These are phyloP conservation scores for Phyllostomus hastatus DNA, from an alignment of 2,113 vertebrate genomes.

Conservation along the genomic window DNA sequence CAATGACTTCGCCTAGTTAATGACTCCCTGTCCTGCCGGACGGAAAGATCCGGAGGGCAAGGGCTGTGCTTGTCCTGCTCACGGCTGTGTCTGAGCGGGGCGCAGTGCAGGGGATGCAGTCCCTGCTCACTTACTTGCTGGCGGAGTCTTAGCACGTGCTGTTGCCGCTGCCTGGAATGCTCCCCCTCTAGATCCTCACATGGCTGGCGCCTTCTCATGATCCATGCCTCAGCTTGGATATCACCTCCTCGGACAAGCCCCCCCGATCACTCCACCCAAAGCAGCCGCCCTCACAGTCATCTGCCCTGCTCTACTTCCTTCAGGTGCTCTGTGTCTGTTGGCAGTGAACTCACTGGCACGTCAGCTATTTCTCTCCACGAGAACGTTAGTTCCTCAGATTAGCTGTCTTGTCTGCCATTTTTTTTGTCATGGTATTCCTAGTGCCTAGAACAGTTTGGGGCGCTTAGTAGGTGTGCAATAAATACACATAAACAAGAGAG, in stretches of 20 bases:
- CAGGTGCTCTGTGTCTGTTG: neutral
- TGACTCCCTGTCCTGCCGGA: neutral
- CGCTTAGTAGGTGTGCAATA: neutral
- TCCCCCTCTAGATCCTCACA: neutral
- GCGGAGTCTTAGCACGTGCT: neutral
- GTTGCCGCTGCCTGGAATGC: neutral
- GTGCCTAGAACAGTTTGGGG: neutral
- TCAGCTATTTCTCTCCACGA: neutral
- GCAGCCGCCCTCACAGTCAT: neutral
- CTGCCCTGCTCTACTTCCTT: neutral
- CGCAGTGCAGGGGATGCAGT: rapidly evolving
- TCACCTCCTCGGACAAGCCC: neutral
- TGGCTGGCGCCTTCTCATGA: neutral
- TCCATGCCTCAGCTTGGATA: too few species aligned
- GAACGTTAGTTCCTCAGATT: neutral
- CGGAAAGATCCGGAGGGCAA: too few species aligned
- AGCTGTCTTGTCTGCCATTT: neutral
- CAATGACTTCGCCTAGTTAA: too few species aligned
- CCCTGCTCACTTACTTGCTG: neutral
- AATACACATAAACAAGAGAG: neutral
- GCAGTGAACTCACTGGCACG: neutral
- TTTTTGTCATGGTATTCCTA: neutral
- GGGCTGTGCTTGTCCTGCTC: too few species aligned
- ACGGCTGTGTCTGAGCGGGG: neutral
- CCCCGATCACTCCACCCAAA: neutral